Base-by-base conservation (phyloP, 92 coral and sea anemone species). In the Palythoa heliodiscus region DNA sequence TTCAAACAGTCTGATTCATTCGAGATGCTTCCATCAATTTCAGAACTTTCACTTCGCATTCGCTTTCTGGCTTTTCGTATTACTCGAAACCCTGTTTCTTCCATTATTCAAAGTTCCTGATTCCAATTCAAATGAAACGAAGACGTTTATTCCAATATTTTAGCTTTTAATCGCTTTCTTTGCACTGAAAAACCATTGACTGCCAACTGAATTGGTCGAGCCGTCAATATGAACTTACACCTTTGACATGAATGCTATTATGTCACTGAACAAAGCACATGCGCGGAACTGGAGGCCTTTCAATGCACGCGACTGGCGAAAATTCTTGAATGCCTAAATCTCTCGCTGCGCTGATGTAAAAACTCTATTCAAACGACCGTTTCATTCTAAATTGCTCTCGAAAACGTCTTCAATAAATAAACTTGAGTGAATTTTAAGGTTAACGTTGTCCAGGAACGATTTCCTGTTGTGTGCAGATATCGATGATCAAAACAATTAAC, bases 201-300 rank as follows among this genome's bases (percentile, higher is more conserved):
- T 68, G 40, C 39, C 73, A 22, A 43, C 47, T 20, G 43, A 15
- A 14, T 15, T 50, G 72, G 10, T 63, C 71, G 71, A 66, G 11
- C 29, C 68, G 77, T 73, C 69, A 47, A 54, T 35, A 40, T 89
- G 94, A 91, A 91, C 94, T 91, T 91, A 77, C 71, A 91, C 94
- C 94, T 91, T 91, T 91, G 94, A 91, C 94, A 89, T 83, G 71
- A 22, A 37, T 69, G 9, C n/a, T 87, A 89, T 91, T 91, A 89
- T 75, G 90, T 91, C 93, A 91, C 89, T 24, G 35, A 3, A 67
- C 37, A 82, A 72, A 79, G 47, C 37, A 43, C 84, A 80, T 80
- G 84, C 84, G 84, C 84, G 5, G 9, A 2, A 61, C 20, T 5
- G 4, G 2, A 58, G 64, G 5, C 7, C 6, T 14, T 58, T 15